Base-by-base conservation (phyloP, 2,113 vertebrate genomes). In the Takifugu flavidus region DNA sequence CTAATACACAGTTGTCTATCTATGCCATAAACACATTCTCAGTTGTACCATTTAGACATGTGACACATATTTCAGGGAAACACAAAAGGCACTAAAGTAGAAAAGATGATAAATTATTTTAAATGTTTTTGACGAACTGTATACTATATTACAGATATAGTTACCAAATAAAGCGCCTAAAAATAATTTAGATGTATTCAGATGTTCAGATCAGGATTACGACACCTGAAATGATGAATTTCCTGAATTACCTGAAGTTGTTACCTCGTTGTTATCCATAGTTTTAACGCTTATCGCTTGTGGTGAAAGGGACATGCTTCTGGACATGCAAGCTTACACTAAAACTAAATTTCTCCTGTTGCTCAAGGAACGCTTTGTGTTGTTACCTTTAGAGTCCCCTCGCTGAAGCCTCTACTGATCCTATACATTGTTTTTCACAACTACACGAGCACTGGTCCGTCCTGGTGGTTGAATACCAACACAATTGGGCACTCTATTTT, bases 401-500 rank as follows among this genome's bases (percentile, higher is more conserved):
- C 15, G 0, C 25, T 51, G 4, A 29, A 27, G 28, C 50, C 29
- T 31, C 14, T 5, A 5, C 0, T 46, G 1, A 20, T 26, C 4
- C 44, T 15, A 45, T 13, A 45, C 3, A 45, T 14, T 2, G 14
- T 39, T 39, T 10, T 34, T 34, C 31, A 34, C 31, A 13, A 45
- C 13, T 12, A 45, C 44, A 39, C 34, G 34, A 39, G 6, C 10
- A 54, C 20, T 20, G 20, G 6, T 15, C 31, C 26, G 31, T 42
- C 50, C 25, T 39, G 11, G 15, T 1, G 11, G 15, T 1, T 26
- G 25, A 4, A 5, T 13, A 6, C 14, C 11, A 2, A 34, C 25
- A 45, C 47, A 34, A 25, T 49, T 25, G 31, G 75, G 60, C 80
- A 14, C 74, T 25, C 54, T 58, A n/a, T 8, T 71, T 49, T 34